These are phyloP conservation scores for Drosophila basisetae DNA, from an alignment of 2,888 invertebrate genomes.

Conservation along the genomic window DNA sequence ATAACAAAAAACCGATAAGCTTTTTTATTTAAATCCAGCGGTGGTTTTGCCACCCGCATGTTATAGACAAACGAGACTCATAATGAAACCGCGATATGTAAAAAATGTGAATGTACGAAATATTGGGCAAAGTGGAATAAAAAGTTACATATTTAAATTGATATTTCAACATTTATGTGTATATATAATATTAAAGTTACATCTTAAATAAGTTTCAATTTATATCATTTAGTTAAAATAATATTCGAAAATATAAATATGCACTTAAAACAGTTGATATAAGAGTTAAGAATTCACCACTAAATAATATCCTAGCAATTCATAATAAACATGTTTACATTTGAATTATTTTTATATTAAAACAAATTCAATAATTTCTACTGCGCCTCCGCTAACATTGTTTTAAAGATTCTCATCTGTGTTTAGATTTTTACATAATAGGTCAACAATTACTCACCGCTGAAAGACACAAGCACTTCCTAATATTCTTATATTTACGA, in stretches of 20 bases:
- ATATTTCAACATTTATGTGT: not conserved
- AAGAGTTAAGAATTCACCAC: not conserved
- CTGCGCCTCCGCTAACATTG: not conserved
- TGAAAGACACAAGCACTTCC: conserved; percentile 9
- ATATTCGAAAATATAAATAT: not conserved
- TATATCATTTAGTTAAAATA: not conserved
- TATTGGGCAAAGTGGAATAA: not conserved
- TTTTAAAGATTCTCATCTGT: not conserved
- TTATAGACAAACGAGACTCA: not conserved
- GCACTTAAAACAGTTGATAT: not conserved
- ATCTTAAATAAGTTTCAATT: not conserved
- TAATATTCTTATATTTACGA: conserved; percentile 12
- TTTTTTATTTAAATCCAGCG: too few species aligned
- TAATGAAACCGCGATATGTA: not conserved
- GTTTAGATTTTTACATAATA: not conserved
- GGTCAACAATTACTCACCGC: conserved; percentile 29
- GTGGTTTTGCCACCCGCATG: not conserved
- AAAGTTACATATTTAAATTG: too few species aligned
- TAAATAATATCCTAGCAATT: not conserved
- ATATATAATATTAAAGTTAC: not conserved
- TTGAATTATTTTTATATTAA: not conserved
- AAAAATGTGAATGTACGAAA: not conserved
- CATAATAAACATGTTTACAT: not conserved
- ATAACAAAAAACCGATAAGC: not conserved
- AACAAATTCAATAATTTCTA: not conserved